phyloP scores from a whole-genome alignment of 1,140 invertebrate genomes.

The Aradophagus sp. region DNA sequence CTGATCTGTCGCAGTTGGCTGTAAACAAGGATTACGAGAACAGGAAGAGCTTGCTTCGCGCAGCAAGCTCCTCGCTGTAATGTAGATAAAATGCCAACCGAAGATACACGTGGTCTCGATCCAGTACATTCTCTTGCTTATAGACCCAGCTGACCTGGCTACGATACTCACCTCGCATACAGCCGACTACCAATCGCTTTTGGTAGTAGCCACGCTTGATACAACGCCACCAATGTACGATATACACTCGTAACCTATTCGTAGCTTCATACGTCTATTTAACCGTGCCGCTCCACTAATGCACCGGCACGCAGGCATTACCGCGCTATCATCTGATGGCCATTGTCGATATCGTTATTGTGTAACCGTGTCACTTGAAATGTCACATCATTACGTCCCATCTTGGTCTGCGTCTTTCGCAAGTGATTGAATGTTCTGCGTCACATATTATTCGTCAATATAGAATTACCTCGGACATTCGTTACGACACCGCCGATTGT shows the following conservation, averaged over 20 bases:
- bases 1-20: slow-evolving; percentile 55
- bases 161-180: slow-evolving; percentile 18
- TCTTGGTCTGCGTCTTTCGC: no score
- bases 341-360: slow-evolving; percentile 48
- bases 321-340: slow-evolving; percentile 36
- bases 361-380: slow-evolving; percentile 48
- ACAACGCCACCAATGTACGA: slow-evolving; percentile 34
- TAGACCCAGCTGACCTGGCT: slow-evolving; percentile 41
- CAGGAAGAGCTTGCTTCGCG: slow-evolving; percentile 54
- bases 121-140: slow-evolving; percentile 43
- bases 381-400: slow-evolving; percentile 51
- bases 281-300: slow-evolving; percentile 35
- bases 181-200: slow-evolving; percentile 42
- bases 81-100: slow-evolving; percentile 51
- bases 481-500: slow-evolving; percentile 10
- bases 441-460: no score
- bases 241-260: no score
- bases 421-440: no score
- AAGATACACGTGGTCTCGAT: slow-evolving; percentile 51
- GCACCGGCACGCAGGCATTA: slow-evolving; percentile 32
- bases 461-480: no score
- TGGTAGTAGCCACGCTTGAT: slow-evolving; percentile 42
- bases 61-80: slow-evolving; percentile 46
- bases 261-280: slow-evolving; percentile 52
- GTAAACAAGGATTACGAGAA: slow-evolving; percentile 60